Base-by-base conservation (phyloP, 2,888 invertebrate genomes). In the Drosophila acutilabella region DNA sequence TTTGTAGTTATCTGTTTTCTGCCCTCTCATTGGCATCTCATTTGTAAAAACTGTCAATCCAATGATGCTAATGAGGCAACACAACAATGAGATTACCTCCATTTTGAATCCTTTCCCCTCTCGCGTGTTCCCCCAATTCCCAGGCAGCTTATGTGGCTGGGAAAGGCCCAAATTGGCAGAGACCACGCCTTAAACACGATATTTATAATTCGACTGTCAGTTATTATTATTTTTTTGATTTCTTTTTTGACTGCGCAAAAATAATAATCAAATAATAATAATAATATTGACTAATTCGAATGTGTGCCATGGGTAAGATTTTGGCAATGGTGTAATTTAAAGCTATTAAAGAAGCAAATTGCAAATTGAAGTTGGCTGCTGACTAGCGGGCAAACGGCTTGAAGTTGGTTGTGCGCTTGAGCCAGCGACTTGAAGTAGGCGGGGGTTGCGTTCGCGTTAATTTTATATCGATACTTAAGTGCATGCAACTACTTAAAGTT, bases 21-120 rank as follows among this genome's bases (percentile, higher is more conserved):
- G 74, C 50, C 56, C 53, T 38, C 74, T 74, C 74, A 74, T 74
- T 42, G 59, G 58, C 53, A 48, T 64, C 56, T 66, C 74, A 53
- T 74, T 74, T 74, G 71, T 64, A 58, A 62, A 44, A 54, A 45
- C 62, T 74, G 74, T 59, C 74, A 74, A 64, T 57, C 61, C 47
- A 47, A 56, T 40, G 71, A 60, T 66, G 74, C 71, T 74, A 75
- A 75, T 75, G 74, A 75, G 74, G 40, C 16, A 38, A 20, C 10
- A 47, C 59, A 64, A 65, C 60, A 62, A 14, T 11, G 20, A 36
- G 33, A 51, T 51, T 41, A 20, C 26, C 36, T 40, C 14, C 42
- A 30, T 41, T 11, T 10, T 20, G n/a, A 41, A 6, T 13, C 33
- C 26, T 23, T 53, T 14, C 6, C 8, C 45, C n/a, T 8, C n/a